Base-by-base conservation (phyloP, 2,797 vertebrate species). In the Rhadinocentrus ornatus region DNA sequence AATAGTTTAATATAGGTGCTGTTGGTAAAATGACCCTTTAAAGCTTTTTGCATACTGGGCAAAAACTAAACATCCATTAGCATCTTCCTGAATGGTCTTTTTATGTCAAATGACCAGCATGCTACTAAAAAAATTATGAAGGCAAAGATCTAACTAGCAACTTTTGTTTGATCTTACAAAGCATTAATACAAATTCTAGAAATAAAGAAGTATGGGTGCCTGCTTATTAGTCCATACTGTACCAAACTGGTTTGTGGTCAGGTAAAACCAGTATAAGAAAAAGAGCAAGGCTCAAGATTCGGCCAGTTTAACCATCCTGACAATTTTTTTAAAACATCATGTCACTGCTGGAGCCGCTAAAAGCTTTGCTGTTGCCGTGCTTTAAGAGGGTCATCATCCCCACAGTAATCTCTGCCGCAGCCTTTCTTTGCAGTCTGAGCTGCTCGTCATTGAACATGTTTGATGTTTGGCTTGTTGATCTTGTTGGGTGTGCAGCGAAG, bases 391-490 rank as follows among this genome's bases (percentile, higher is more conserved):
- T 77, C 71, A 37, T 69, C 55, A 4, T 70, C 58, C 37, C 54
- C 4, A 3, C 53, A 27, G 68, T 79, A 66, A 85, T 75, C 22
- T 11, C 63, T 22, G 71, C 64, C 34, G 22, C 52, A 3, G 26
- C 68, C 54, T 65, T 57, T 61, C 46, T 69, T 56, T 37, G 27
- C 53, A 20, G 26, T 62, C 56, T 10, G 66, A 72, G 65, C 59
- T 6, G 18, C 66, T 87, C 55, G 24, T 78, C 67, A 39, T 82
- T 80, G 66, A 72, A 60, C 62, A 56, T 61, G 66, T 79, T 78
- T 83, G 80, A 84, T 88, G 73, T 73, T 75, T 71, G 48, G 24
- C 69, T 69, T 55, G 78, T 66, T 62, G 71, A 62, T 75, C 70
- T 63, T 44, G 56, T 35, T 32, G 54, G 39, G 46, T 11, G 68